Evolutionary conservation across 1,140 invertebrate species (phyloP), one percentile per base, ranked within the genome.

Genomic region (Drosophila sp.): DNA sequence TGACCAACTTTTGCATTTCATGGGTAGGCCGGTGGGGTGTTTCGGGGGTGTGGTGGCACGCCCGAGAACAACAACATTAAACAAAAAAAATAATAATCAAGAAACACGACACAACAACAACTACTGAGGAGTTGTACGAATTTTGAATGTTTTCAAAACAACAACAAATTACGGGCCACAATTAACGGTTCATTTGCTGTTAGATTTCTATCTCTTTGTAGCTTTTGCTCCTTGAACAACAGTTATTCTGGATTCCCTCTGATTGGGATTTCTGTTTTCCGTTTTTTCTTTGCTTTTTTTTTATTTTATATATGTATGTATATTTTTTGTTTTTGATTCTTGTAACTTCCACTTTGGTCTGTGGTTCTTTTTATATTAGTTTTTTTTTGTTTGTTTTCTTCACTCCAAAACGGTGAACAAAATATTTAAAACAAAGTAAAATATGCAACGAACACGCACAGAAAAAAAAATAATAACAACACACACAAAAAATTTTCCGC

Each of bases 1-100:
- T 25, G 87, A 91, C 90, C 90, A 91, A 64, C 90, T 91, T 91
- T 91, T 91, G 78, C 90, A 91, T 91, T 91, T 91, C 90, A 91
- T 91, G 77, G 69, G 87, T 87, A 91, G 78, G 90, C 81, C 76
- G 87, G 75, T 60, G 60, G 44, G 77, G 62, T 64, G 65, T 66
- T 41, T 60, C 65, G 67, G 61, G 65, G 56, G 33, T 33, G 82
- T 50, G 7, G 23, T 50, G 6, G 23, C 44, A 30, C 47, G 65
- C 68, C 68, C 70, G 65, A 50, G 32, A 76, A 69, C 72, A 63
- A 64, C 66, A 72, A 71, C 80, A 54, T 64, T 60, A 57, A 77
- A 82, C 60, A 61, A 56, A 6, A 29, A 44, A 66, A 32, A 60
- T 55, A 66, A 38, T 58, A 27, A 61, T 47, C 62, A 61, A 62